Percentiles rank a stretch among this genome's conserved stretches.
Conservation (phyloP, 2,797 vertebrate genomes). For the Morelia viridis region DNA sequence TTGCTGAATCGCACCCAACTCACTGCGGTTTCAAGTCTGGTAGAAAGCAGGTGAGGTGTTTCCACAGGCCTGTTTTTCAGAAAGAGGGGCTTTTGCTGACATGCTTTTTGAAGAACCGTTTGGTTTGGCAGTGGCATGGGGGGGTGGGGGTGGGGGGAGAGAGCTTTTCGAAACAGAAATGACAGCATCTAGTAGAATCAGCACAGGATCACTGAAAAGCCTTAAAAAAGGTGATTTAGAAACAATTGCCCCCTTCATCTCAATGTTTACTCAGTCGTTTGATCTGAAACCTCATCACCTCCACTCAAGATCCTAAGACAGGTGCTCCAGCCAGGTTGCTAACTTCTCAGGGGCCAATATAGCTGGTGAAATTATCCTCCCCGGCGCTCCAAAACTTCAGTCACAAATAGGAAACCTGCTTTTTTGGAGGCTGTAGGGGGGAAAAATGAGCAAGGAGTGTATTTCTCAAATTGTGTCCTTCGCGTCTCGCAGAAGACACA, state of each 20-base stretch:
- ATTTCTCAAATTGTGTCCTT: neutral
- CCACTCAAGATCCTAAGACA: neutral
- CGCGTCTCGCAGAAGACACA: fast-evolving
- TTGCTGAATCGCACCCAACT: neutral
- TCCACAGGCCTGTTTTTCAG: neutral
- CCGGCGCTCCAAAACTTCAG: neutral
- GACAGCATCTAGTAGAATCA: neutral
- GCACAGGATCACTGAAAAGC: neutral
- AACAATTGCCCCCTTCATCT: neutral
- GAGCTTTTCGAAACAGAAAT: fast-evolving
- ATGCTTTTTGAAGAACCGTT: neutral
- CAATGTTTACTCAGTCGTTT: neutral
- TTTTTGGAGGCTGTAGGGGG: fast-evolving
- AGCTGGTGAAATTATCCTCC: neutral
- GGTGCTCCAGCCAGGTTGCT: fast-evolving
- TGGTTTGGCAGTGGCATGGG: neutral
- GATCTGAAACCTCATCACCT: neutral
- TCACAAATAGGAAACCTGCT: neutral
- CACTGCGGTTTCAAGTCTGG: neutral
- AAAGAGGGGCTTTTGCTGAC: neutral
- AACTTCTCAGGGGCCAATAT: fast-evolving
- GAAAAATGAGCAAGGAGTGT: fast-evolving
- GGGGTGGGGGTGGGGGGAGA: neutral
- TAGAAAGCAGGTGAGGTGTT: neutral
- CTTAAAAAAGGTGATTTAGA: neutral